Percentiles rank a stretch among this genome's conserved stretches.
These are phyloP conservation scores for Sphyrna mokarran DNA, from an alignment of 2,113 vertebrate species.

Conservation along the genomic window DNA sequence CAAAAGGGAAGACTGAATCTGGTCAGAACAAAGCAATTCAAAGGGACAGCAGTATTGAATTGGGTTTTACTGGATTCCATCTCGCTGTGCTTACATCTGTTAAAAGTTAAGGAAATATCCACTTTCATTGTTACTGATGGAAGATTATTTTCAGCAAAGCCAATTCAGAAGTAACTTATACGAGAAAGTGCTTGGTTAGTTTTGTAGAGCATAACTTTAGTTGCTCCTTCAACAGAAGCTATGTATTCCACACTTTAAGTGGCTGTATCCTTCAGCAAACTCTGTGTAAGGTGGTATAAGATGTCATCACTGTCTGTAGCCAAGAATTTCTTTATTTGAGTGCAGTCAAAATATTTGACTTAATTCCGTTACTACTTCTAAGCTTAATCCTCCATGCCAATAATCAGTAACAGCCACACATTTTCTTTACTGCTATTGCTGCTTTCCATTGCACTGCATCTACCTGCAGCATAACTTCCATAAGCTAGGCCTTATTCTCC, in stretches of 20 bases:
- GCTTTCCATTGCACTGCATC: background rate
- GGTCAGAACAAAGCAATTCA: background rate
- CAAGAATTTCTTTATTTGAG: background rate
- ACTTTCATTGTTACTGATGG: background rate
- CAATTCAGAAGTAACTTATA: background rate
- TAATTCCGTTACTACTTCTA: constrained; percentile 35
- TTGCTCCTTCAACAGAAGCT: background rate
- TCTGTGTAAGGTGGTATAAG: background rate
- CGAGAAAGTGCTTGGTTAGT: background rate
- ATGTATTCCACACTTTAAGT: constrained; percentile 3
- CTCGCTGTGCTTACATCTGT: background rate
- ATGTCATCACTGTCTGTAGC: background rate
- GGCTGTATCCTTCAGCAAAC: background rate
- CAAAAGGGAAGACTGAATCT: background rate
- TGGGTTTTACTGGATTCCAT: background rate
- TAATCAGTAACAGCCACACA: constrained; percentile 25
- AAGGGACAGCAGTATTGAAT: background rate
- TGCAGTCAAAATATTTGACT: constrained; percentile 15
- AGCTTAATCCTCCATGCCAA: constrained; percentile 25
- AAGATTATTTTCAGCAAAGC: background rate
- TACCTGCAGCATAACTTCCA: background rate
- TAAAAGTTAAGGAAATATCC: constrained; percentile 26
- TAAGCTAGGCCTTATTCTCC: background rate
- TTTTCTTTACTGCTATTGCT: constrained; percentile 24
- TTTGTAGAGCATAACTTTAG: background rate